phyloP scores from a whole-genome alignment of 2,113 vertebrate genomes.

The Sceloporus undulatus region DNA sequence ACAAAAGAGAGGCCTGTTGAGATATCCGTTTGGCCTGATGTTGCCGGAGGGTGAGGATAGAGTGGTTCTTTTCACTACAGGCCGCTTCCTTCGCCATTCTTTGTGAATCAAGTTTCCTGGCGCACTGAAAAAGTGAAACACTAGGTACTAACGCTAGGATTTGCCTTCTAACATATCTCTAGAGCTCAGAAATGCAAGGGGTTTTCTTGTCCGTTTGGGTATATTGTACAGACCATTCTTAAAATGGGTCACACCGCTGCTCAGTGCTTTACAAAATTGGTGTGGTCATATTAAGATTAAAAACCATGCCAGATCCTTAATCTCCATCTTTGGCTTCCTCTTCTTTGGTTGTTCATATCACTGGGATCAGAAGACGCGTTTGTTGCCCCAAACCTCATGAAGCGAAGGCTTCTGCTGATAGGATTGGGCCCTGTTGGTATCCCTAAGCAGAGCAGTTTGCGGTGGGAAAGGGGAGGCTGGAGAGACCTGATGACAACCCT shows the following conservation, averaged over 20 bases:
- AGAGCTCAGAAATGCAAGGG: slow-evolving; percentile 71
- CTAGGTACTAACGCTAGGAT: slow-evolving; percentile 81
- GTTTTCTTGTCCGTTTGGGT: slow-evolving; percentile 53
- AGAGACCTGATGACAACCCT: not conserved
- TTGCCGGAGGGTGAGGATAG: not conserved
- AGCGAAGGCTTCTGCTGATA: too few relatives aligned
- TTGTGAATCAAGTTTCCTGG: slow-evolving; percentile 71
- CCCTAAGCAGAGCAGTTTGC: not conserved
- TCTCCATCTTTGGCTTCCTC: not conserved
- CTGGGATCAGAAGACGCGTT: not conserved
- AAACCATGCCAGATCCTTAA: slow-evolving; percentile 55
- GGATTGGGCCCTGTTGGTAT: too few relatives aligned
- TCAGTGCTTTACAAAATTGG: slow-evolving; percentile 46
- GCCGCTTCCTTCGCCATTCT: slow-evolving; percentile 70
- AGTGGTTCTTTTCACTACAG: slow-evolving; percentile 47
- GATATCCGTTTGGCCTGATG: slow-evolving; percentile 58
- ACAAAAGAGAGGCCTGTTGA: not conserved
- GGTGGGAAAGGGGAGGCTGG: too few relatives aligned
- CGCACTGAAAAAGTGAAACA: slow-evolving; percentile 68
- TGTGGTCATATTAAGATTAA: slow-evolving; percentile 54
- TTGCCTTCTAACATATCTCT: slow-evolving; percentile 76
- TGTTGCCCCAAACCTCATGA: not conserved
- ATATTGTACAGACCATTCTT: slow-evolving; percentile 66
- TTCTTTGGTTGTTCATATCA: not conserved
- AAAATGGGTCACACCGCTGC: slow-evolving; percentile 66